Percentiles rank a stretch among this genome's conserved stretches.
These are phyloP conservation scores for Leptopterna dolabrata DNA, from an alignment of 2,888 invertebrate species.

Conservation along the genomic window DNA sequence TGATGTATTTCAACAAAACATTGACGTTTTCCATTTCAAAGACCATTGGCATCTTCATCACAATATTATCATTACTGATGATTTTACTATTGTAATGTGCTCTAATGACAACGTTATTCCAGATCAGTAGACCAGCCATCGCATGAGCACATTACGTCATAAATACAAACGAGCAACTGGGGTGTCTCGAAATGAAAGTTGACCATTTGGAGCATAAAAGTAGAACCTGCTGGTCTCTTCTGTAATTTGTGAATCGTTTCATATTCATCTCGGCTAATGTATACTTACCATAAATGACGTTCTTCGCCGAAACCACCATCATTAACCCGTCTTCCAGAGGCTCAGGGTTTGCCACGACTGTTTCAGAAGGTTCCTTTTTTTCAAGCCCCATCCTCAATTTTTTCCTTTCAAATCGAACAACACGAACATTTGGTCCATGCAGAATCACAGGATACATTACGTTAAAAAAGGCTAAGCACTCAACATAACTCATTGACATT, in stretches of 20 bases:
- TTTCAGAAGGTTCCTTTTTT: not conserved
- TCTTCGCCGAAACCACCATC: not conserved
- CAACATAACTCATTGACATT: too few relatives aligned
- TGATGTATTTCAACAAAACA: too few relatives aligned
- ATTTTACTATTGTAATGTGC: too few relatives aligned
- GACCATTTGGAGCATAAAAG: not conserved
- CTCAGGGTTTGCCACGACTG: not conserved
- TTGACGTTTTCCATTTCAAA: too few relatives aligned
- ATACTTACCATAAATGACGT: not conserved
- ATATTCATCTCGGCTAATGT: conserved; percentile 1
- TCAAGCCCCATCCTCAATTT: not conserved
- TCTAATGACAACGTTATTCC: too few relatives aligned
- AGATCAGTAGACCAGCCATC: too few relatives aligned
- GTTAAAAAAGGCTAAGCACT: too few relatives aligned
- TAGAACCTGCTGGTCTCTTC: not conserved
- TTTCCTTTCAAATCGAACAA: not conserved
- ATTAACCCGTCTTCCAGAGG: not conserved
- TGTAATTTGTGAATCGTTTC: not conserved
- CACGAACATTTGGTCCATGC: too few relatives aligned
- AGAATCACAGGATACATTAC: too few relatives aligned
- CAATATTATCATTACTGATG: too few relatives aligned
- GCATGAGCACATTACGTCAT: too few relatives aligned
- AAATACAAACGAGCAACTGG: not conserved
- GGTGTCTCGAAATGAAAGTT: not conserved
- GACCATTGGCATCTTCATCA: too few relatives aligned